These are phyloP conservation scores for Bombus balteatus DNA, from an alignment of 1,140 invertebrate genomes.

Conservation along the genomic window DNA sequence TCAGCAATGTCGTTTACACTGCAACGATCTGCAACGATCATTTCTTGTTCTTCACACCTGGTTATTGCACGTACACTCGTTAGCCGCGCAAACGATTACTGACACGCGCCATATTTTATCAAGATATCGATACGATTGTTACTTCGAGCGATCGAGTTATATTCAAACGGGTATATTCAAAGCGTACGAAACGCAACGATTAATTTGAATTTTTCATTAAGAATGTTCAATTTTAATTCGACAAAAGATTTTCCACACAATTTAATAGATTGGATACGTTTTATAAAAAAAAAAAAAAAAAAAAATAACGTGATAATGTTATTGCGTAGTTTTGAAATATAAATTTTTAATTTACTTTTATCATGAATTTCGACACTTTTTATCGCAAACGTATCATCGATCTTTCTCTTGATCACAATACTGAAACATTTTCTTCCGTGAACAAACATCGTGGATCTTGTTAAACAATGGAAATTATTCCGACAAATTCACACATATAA, in stretches of 20 bases:
- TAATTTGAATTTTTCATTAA: background rate
- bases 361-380: background rate
- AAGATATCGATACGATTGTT: conserved; percentile 11
- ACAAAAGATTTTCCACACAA: background rate
- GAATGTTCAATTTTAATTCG: background rate
- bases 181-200: background rate
- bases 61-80: conserved; percentile 69
- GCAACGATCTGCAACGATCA: conserved; percentile 40
- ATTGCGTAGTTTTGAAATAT: too few relatives aligned
- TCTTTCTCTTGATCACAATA: background rate
- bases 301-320: too few relatives aligned
- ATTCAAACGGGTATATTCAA: background rate
- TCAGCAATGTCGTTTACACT: conserved; percentile 45
- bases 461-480: conserved; percentile 37
- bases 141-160: background rate
- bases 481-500: conserved; percentile 5
- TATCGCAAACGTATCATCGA: background rate
- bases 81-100: conserved; percentile 54
- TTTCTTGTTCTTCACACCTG: conserved; percentile 64
- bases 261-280: background rate
- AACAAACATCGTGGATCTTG: conserved; percentile 14
- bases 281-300: background rate
- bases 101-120: conserved; percentile 25
- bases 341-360: background rate
- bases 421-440: conserved; percentile 9